Percentiles rank a stretch among this genome's conserved stretches.
phyloP scores from a whole-genome alignment of 2,888 invertebrate species.

The Pseudolycoriella hygida region DNA sequence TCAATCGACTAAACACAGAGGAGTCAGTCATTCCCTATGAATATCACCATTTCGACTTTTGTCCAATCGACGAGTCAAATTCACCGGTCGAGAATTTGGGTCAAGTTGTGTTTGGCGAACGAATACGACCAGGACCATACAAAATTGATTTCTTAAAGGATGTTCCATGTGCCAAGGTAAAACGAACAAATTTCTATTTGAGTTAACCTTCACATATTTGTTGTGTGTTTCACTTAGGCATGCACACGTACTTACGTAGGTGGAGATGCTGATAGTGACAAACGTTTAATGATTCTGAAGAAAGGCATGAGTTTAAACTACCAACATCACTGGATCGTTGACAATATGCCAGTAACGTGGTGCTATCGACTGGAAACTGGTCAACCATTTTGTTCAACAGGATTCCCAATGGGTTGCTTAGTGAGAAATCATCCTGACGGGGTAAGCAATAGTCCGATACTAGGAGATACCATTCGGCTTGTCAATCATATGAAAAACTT shows the following conservation, averaged over 20 bases:
- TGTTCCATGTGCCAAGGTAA: constrained; percentile 36
- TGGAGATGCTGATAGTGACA: constrained; percentile 41
- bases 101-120: constrained; percentile 97
- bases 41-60: constrained; percentile 96
- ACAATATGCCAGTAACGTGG: constrained; percentile 99
- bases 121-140: constrained; percentile 89
- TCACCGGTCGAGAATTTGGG: constrained; percentile 96
- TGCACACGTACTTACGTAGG: constrained; percentile 56
- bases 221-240: constrained; percentile 15
- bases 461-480: too few relatives aligned
- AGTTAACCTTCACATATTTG: not conserved
- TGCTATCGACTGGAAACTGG: constrained; percentile 66
- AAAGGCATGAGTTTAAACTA: constrained; percentile 91
- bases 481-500: too few relatives aligned
- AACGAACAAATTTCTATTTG: not conserved
- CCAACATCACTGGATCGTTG: constrained; percentile 96
- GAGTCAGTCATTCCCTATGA: constrained; percentile 97
- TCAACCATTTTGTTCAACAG: constrained; percentile 75
- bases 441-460: constrained; percentile 7
- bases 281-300: constrained; percentile 63
- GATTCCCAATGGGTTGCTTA: constrained; percentile 96
- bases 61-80: constrained; percentile 51
- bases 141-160: constrained; percentile 68
- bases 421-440: constrained; percentile 34
- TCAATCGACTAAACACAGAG: constrained; percentile 94